Conservation (phyloP, 2,888 invertebrate species). For the Hofmannophila pseudospretella region DNA sequence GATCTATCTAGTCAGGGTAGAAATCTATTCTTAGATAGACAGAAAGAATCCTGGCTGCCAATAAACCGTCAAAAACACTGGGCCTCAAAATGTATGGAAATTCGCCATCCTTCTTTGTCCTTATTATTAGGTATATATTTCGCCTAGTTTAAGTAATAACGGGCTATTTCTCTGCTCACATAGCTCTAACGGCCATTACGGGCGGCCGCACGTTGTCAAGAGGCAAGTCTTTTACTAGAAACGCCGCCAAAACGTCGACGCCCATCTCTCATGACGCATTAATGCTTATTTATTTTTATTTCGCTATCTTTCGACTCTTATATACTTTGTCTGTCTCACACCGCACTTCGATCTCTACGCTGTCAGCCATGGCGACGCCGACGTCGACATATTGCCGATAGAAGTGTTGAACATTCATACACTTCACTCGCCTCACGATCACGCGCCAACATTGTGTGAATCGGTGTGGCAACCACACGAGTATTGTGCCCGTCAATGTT, state of each 20-base stretch:
- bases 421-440: slow-evolving; percentile 40
- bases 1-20: too few relatives aligned
- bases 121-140: too few relatives aligned
- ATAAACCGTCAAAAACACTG: too few relatives aligned
- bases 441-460: slow-evolving; percentile 42
- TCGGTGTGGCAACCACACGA: slow-evolving; percentile 33
- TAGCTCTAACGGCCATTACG: slow-evolving; percentile 78
- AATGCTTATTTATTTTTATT: slow-evolving; percentile 72
- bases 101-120: too few relatives aligned
- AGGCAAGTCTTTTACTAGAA: slow-evolving; percentile 79
- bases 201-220: slow-evolving; percentile 75
- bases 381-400: slow-evolving; percentile 44
- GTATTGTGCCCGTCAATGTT: too few relatives aligned
- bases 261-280: slow-evolving; percentile 73
- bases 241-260: slow-evolving; percentile 66
- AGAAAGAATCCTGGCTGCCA: too few relatives aligned
- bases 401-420: slow-evolving; percentile 28
- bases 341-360: slow-evolving; percentile 33
- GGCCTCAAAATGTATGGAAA: too few relatives aligned
- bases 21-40: too few relatives aligned
- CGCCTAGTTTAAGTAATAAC: slow-evolving; percentile 29
- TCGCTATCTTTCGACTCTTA: slow-evolving; percentile 42
- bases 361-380: slow-evolving; percentile 44
- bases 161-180: slow-evolving; percentile 63
- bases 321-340: slow-evolving; percentile 48